Conservation (phyloP, 2,888 invertebrate genomes). For the Drosophila rubida region DNA sequence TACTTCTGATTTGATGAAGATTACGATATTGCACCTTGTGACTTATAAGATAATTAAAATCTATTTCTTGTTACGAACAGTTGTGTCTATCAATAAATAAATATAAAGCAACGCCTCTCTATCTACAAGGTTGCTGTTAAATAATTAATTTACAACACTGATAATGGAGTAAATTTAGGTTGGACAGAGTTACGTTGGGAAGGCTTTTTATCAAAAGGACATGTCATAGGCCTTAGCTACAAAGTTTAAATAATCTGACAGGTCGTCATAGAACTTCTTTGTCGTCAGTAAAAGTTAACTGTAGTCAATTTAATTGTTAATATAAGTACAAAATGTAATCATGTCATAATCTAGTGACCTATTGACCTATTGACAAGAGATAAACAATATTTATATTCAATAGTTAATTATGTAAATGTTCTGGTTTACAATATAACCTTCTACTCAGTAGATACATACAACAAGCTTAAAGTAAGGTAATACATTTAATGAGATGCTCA, state of each 20-base stretch:
- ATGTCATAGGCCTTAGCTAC: background rate
- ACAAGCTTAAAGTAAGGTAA: too few species aligned
- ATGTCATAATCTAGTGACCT: background rate
- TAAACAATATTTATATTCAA: too few species aligned
- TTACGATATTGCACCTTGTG: slow-evolving; percentile 3
- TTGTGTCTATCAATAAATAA: slow-evolving; percentile 4
- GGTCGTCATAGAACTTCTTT: too few species aligned
- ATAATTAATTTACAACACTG: slow-evolving; percentile 1
- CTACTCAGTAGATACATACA: too few species aligned
- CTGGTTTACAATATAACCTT: too few species aligned
- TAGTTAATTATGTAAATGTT: too few species aligned
- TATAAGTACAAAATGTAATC: background rate
- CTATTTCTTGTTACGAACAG: background rate
- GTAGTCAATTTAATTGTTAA: too few species aligned
- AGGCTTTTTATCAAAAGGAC: background rate
- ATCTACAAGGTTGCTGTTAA: slow-evolving; percentile 1
- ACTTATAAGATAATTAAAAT: slow-evolving; percentile 1
- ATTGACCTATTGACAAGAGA: too few species aligned
- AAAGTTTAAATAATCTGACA: slow-evolving; percentile 1
- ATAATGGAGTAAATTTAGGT: background rate
- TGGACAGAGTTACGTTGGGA: background rate
- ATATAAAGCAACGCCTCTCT: slow-evolving; percentile 1
- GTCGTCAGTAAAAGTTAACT: too few species aligned
- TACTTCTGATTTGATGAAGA: background rate
- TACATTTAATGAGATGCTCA: too few species aligned